Evolutionary conservation across 2,797 vertebrate genomes (phyloP).

Genomic region (Microtus agrestis): DNA sequence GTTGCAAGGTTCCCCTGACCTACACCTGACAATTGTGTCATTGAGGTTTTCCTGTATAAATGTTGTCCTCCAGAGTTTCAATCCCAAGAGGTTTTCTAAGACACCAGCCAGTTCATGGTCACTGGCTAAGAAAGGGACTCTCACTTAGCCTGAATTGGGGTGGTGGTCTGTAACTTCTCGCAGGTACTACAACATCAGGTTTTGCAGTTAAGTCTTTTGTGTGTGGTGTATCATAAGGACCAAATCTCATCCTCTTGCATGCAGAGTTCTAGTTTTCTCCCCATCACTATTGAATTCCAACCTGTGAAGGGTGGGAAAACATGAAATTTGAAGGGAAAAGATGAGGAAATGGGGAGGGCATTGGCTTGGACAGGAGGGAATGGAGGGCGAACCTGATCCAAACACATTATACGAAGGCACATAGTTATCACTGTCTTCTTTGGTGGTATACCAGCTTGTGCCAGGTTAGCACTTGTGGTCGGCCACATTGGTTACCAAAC

Average conservation of each 20-base stretch:
- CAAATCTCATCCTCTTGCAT: neutral
- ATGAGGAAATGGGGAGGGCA: neutral
- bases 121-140: neutral
- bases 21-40: neutral
- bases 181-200: neutral
- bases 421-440: too few relatives aligned
- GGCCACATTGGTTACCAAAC: neutral
- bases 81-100: neutral
- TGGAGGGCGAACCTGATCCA: neutral
- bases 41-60: neutral
- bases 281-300: neutral
- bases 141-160: neutral
- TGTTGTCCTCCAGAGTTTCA: neutral
- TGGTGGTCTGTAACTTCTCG: too few relatives aligned
- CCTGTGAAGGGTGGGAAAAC: neutral
- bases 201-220: neutral
- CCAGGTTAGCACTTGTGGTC: neutral
- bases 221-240: neutral
- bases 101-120: neutral
- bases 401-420: neutral
- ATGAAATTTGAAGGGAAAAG: neutral
- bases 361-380: neutral
- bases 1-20: neutral
- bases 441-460: neutral
- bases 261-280: neutral